phyloP scores from a whole-genome alignment of 2,113 vertebrate species.

The Lophura nycthemera region DNA sequence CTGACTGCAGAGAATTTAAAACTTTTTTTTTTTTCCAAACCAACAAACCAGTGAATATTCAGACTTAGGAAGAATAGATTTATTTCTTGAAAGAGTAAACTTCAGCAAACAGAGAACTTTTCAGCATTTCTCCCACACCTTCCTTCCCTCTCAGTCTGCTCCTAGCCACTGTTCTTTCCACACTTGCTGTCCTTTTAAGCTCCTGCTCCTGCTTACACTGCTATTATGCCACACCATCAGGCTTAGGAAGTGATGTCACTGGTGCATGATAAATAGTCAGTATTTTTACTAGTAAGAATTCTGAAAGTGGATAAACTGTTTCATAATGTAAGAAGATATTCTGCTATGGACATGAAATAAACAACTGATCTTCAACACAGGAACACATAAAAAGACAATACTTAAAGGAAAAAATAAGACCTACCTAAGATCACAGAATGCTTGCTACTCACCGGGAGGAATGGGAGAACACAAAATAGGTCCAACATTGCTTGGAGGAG shows the following conservation, averaged over 20 bases:
- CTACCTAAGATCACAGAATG: neutral
- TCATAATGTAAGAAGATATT: neutral
- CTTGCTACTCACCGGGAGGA: slow-evolving; percentile 74
- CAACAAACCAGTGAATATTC: neutral
- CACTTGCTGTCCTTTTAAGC: neutral
- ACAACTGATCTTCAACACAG: neutral
- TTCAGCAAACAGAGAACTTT: neutral
- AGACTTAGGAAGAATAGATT: neutral
- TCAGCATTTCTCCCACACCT: neutral
- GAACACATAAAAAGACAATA: neutral
- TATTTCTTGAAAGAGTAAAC: neutral
- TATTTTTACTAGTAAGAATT: neutral
- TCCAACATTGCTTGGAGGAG: slow-evolving; percentile 85
- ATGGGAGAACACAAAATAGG: slow-evolving; percentile 87
- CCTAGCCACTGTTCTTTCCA: neutral
- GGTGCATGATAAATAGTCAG: neutral
- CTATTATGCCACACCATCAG: neutral
- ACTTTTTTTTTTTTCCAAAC: neutral
- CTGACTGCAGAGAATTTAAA: neutral
- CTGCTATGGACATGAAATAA: neutral
- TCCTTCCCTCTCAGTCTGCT: neutral
- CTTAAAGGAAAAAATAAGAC: neutral
- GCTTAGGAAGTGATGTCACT: neutral
- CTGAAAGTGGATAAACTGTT: neutral
- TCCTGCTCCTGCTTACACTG: neutral